Evolutionary conservation across 2,888 invertebrate species (phyloP), one percentile per base, ranked within the genome.

Genomic region (Seira musarum): DNA sequence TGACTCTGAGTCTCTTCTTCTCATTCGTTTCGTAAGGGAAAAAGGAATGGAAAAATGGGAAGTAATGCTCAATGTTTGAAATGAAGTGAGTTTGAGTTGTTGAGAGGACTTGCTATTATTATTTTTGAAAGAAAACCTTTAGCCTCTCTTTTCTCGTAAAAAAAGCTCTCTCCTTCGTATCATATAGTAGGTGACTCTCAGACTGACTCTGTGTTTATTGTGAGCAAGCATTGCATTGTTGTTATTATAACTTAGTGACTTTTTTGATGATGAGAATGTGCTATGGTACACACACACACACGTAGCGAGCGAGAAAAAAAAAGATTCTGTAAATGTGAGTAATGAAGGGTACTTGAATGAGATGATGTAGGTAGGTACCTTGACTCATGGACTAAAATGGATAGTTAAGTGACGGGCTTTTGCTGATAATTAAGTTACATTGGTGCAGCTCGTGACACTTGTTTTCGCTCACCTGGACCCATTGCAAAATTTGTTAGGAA

Each of bases 11-110:
- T 65, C 24, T 40, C 13, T 8, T 40, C 6, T n/a, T 13, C 40
- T 13, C 57, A n/a, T 57, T 6, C n/a, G 57, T 40, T 63, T 63
- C 5, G 19, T 13, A n/a, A 22, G 63, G 22, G 63, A 63, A 63
- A 49, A 75, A 35, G 57, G 68, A 75, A 67, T 68, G 80, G 73
- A 74, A 67, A 75, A 80, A 80, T 80, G 80, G 80, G 80, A 80
- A 80, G 80, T 80, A 80, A 80, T 80, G 73, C 72, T 79, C 79
- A 79, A 79, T 79, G 74, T 80, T 74, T 80, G 74, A 80, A 80
- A 80, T 80, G 80, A 80, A 80, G 69, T 80, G 80, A 80, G 74
- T 73, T 57, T 79, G 68, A 71, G 71, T 72, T 72, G 72, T 72
- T 72, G 57, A 22, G 80, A 80, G 69, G 74, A 80, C 67, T 72